Conservation (phyloP, 2,113 vertebrate genomes). For the Toxotes chatareus region DNA sequence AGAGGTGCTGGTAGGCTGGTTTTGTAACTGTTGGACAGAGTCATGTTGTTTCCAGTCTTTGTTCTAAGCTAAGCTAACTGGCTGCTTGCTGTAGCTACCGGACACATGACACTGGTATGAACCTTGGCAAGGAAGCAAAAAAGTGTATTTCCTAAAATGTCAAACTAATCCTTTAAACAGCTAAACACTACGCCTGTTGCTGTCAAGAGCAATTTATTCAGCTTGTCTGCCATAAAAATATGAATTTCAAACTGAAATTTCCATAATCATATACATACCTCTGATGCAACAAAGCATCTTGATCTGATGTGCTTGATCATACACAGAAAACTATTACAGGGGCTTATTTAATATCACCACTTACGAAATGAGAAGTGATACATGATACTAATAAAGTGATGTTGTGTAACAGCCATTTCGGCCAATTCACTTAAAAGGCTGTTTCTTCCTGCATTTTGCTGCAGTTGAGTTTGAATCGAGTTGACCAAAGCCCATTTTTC, state of each 20-base stretch:
- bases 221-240: constrained; percentile 3
- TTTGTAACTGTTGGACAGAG: neutral
- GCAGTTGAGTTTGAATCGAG: constrained; percentile 42
- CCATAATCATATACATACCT: constrained; percentile 12
- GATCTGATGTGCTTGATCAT: neutral
- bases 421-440: constrained; percentile 39
- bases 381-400: constrained; percentile 8
- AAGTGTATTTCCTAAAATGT: neutral
- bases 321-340: constrained; percentile 16
- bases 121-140: neutral
- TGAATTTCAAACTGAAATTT: constrained; percentile 11
- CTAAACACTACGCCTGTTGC: neutral
- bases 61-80: neutral
- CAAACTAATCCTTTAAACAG: neutral
- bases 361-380: constrained; percentile 3
- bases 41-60: neutral
- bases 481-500: constrained; percentile 61
- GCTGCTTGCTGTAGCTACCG: neutral
- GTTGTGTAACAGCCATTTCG: constrained; percentile 37
- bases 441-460: constrained; percentile 33
- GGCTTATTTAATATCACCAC: constrained; percentile 10
- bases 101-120: neutral
- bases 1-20: neutral
- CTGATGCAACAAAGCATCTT: constrained; percentile 11
- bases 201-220: constrained; percentile 12